Base-by-base conservation (phyloP, 2,888 invertebrate genomes). In the Oligia strigilis region DNA sequence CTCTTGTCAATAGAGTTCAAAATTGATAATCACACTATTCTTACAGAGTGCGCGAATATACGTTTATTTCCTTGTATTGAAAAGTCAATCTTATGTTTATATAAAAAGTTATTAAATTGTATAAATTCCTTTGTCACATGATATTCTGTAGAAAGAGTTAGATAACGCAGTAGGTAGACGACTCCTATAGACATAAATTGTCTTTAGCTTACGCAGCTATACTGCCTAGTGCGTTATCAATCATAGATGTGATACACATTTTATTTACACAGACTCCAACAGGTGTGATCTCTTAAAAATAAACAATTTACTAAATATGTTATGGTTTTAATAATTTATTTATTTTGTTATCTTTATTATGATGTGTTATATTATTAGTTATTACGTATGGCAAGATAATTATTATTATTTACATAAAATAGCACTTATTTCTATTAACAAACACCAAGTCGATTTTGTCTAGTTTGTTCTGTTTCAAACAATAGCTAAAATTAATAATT, bases 251-350 rank as follows among this genome's bases (percentile, higher is more conserved):
- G 69, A 86, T 83, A 87, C 43, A 85, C 62, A 73, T 81, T 81
- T 88, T 80, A 77, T 78, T 75, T 75, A 87, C 46, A 66, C 78
- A 69, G 88, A 88, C 86, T 88, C 87, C 85, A 78, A 79, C 81
- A 79, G 81, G 87, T 90, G 85, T 92, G 93, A 92, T 92, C 92
- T 92, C 92, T 92, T 92, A 90, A 88, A 90, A 88, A 91, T 89
- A 90, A 90, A 92, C 88, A 85, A 80, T 64, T 73, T 76, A 73
- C 65, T 71, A 73, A 78, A 81, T 75, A 60, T 83, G 11, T 52
- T 67, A 67, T 75, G 65, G 64, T 65, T 88, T 86, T 49, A 71
- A 73, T 81, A 4, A 72, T 73, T 66, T 67, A 72, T 82, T 76
- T 52, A 29, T 13, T 0, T 14, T 60, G 5, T 29, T 70, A 36